Conservation (phyloP, 1,140 invertebrate species). For the Argopecten irradians region DNA sequence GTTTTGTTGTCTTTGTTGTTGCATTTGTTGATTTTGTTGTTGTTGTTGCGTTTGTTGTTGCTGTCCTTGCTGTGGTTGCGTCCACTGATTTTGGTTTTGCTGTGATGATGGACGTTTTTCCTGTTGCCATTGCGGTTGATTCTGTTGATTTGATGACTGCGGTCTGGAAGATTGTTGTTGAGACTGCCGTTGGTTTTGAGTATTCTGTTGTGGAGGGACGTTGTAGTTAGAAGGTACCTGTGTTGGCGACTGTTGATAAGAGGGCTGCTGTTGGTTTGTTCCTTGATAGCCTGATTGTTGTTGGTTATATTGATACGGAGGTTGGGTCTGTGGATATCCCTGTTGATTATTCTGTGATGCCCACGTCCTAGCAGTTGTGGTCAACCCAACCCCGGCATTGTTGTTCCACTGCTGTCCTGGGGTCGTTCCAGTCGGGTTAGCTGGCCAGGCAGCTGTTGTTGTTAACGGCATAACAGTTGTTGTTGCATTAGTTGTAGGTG, state of each 20-base stretch:
- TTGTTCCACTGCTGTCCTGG: not conserved
- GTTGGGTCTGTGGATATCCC: not conserved
- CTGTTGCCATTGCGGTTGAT: not conserved
- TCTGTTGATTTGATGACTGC: not conserved
- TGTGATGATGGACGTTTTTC: not conserved
- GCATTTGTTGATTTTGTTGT: too few species aligned
- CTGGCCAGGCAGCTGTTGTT: not conserved
- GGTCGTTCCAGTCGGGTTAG: not conserved
- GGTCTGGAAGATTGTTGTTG: not conserved
- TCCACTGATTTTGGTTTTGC: constrained; percentile 3
- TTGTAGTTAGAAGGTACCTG: not conserved
- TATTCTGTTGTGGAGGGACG: not conserved
- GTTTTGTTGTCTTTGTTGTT: too few species aligned
- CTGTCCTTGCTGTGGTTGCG: not conserved
- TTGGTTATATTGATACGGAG: not conserved
- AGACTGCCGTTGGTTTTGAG: not conserved
- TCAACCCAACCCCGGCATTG: not conserved
- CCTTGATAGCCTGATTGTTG: not conserved
- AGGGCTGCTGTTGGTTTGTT: constrained; percentile 8
- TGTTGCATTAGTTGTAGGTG: not conserved
- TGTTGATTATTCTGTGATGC: not conserved
- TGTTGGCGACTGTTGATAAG: constrained; percentile 4
- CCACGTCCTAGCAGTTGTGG: not conserved
- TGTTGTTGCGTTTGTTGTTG: too few species aligned
- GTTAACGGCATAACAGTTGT: not conserved